Percentiles rank a stretch among this genome's conserved stretches.
Conservation (phyloP, 2,797 vertebrate species). For the Macrochelys suwanniensis region DNA sequence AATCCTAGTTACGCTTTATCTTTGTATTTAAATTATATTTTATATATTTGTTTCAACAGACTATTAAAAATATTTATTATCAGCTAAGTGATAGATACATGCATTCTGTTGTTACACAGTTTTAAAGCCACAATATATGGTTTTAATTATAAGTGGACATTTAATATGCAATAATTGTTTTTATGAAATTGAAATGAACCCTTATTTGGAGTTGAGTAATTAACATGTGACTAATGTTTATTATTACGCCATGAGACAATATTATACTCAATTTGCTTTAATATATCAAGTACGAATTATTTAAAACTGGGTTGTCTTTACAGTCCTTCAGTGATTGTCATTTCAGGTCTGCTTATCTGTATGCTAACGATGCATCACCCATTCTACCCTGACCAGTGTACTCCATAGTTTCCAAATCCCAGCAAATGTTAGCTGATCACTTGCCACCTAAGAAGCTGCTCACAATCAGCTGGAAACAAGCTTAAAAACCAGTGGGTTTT, state of each 20-base stretch:
- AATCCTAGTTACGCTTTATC: background rate
- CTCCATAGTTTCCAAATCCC: background rate
- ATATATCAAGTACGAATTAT: background rate
- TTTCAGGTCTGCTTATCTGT: conserved; percentile 14
- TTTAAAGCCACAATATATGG: background rate
- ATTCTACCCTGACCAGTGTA: background rate
- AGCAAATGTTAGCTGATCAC: background rate
- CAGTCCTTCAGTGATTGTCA: background rate
- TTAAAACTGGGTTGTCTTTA: background rate
- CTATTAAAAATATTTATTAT: background rate
- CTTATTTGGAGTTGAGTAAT: conserved; percentile 2
- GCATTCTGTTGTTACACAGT: background rate
- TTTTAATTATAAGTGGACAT: background rate
- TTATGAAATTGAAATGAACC: background rate
- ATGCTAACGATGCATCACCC: background rate
- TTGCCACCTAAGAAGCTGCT: background rate
- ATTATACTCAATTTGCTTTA: background rate
- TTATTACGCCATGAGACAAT: background rate
- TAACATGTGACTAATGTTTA: background rate
- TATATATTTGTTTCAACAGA: background rate
- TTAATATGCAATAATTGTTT: background rate
- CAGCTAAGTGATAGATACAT: background rate
- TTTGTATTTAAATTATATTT: background rate
- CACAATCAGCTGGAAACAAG: background rate
- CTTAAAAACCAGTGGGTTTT: conserved; percentile 20